Conservation (phyloP, 2,888 invertebrate genomes). For the Amphipyra berbera region DNA sequence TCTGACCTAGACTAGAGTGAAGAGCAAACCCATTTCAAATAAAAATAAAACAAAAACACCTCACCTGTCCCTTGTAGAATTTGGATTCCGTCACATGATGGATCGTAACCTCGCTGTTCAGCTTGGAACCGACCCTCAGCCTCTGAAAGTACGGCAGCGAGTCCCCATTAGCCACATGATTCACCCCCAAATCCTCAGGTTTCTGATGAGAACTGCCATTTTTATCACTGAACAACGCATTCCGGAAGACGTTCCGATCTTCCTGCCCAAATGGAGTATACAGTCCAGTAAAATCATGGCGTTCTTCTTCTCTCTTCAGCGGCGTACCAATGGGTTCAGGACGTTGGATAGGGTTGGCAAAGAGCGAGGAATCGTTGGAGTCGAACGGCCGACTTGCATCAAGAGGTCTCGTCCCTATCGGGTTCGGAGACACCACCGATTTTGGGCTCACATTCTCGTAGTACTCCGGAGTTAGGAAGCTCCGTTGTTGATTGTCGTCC, state of each 20-base stretch:
- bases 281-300: slow-evolving; percentile 53
- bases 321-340: slow-evolving; percentile 80
- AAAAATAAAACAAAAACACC: slow-evolving; percentile 35
- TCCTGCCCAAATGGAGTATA: slow-evolving; percentile 84
- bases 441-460: slow-evolving; percentile 75
- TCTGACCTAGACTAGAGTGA: too few relatives aligned
- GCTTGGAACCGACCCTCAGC: slow-evolving; percentile 80
- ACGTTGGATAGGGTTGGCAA: slow-evolving; percentile 73
- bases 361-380: slow-evolving; percentile 71
- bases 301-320: slow-evolving; percentile 55
- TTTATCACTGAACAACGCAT: slow-evolving; percentile 81
- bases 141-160: slow-evolving; percentile 84
- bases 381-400: slow-evolving; percentile 66
- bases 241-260: slow-evolving; percentile 80
- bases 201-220: slow-evolving; percentile 48
- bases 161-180: slow-evolving; percentile 75
- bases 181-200: slow-evolving; percentile 59
- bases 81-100: slow-evolving; percentile 86
- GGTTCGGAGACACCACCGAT: slow-evolving; percentile 80
- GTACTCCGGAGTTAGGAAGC: slow-evolving; percentile 77
- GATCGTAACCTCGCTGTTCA: slow-evolving; percentile 85
- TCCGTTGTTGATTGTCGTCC: slow-evolving; percentile 75
- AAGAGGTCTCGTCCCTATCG: slow-evolving; percentile 81
- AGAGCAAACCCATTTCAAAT: too few relatives aligned
- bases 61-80: slow-evolving; percentile 83